A percentile compares a stretch with the other conserved stretches of the same genome.
These are phyloP conservation scores for Caenorhabditis macrosperma DNA, from an alignment of 2,888 invertebrate species.

Conservation along the genomic window DNA sequence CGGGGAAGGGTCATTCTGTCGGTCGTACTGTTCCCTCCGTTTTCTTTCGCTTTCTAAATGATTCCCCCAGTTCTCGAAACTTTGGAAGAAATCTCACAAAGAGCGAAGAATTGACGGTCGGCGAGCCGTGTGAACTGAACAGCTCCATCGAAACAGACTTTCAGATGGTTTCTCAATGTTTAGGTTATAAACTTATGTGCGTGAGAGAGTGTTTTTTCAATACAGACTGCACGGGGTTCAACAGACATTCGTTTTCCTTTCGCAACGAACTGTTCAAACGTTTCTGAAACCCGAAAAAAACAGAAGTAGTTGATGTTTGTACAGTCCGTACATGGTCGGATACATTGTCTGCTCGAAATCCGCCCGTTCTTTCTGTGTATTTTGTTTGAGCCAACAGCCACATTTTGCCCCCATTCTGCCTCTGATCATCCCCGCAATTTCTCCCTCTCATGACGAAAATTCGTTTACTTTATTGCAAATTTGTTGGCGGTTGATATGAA, in stretches of 20 bases:
- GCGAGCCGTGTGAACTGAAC: no score
- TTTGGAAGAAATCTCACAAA: no score
- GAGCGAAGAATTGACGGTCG: no score
- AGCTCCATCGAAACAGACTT: no score
- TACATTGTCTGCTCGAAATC: background rate
- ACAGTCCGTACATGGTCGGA: slow-evolving; percentile 1
- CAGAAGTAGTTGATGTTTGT: background rate
- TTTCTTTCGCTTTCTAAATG: no score
- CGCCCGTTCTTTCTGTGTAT: background rate
- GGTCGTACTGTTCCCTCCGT: no score
- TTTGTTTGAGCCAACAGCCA: background rate
- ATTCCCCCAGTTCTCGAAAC: no score
- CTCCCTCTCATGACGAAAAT: background rate
- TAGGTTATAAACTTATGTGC: no score
- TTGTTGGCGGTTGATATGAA: background rate
- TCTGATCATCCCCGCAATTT: background rate
- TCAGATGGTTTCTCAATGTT: no score
- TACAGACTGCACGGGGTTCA: background rate
- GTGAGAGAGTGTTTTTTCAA: no score
- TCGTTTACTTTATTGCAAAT: background rate
- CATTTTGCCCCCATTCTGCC: background rate
- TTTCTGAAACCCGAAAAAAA: no score
- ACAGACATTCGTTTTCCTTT: background rate
- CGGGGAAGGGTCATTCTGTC: no score
- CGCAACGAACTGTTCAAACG: background rate